These are phyloP conservation scores for Diabrotica virgifera DNA, from an alignment of 1,140 invertebrate genomes.

Conservation along the genomic window DNA sequence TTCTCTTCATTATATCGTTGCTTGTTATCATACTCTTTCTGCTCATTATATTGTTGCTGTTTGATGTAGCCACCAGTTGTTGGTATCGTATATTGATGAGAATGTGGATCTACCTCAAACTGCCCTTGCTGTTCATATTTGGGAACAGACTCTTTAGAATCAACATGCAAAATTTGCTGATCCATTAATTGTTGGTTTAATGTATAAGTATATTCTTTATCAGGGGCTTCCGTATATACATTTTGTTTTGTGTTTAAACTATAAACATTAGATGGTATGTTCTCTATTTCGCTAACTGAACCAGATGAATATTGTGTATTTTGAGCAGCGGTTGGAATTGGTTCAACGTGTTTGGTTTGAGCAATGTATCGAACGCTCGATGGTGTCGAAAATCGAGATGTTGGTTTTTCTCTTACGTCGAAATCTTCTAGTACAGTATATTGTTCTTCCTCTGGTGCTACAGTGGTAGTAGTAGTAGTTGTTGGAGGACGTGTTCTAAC, in stretches of 20 bases:
- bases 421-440: slow-evolving; percentile 42
- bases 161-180: slow-evolving; percentile 12
- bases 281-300: slow-evolving; percentile 21
- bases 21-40: slow-evolving; percentile 14
- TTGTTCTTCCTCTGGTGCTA: slow-evolving; percentile 14
- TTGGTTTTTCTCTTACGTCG: slow-evolving; percentile 18
- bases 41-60: too few relatives aligned
- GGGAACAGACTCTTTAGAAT: slow-evolving; percentile 41
- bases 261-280: slow-evolving; percentile 30
- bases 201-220: slow-evolving; percentile 4
- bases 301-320: background rate
- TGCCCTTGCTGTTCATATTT: slow-evolving; percentile 18
- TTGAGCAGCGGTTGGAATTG: background rate
- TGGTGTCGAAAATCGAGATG: background rate
- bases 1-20: slow-evolving; percentile 1
- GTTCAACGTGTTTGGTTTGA: background rate
- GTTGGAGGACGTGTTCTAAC: slow-evolving; percentile 14
- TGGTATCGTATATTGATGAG: background rate
- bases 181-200: slow-evolving; percentile 18
- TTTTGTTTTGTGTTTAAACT: slow-evolving; percentile 18
- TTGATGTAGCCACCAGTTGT: background rate
- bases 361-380: background rate
- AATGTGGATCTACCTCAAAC: background rate
- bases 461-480: slow-evolving; percentile 23
- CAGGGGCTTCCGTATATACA: slow-evolving; percentile 6